These are phyloP conservation scores for Crotalus tigris DNA, from an alignment of 2,113 vertebrate genomes.

Conservation along the genomic window DNA sequence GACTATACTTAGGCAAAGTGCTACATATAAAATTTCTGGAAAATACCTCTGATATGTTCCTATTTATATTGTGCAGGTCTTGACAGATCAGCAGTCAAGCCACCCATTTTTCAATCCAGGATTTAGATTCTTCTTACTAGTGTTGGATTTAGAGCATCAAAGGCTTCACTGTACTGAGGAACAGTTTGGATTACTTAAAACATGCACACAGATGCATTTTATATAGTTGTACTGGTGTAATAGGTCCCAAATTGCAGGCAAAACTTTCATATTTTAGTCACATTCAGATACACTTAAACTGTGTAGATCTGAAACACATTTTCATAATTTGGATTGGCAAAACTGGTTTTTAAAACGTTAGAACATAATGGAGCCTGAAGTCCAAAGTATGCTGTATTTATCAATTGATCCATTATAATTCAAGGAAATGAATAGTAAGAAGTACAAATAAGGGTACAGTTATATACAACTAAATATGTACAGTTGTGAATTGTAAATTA, in stretches of 20 bases:
- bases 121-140: background rate
- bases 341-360: background rate
- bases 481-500: background rate
- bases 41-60: conserved; percentile 13
- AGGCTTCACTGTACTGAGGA: background rate
- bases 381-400: background rate
- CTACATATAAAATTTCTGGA: background rate
- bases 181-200: conserved; percentile 5
- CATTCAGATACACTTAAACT: conserved; percentile 11
- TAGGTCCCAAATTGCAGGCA: background rate
- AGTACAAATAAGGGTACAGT: background rate
- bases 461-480: background rate
- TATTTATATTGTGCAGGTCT: conserved; percentile 33
- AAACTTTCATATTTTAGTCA: background rate
- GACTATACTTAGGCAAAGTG: background rate
- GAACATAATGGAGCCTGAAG: background rate
- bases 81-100: conserved; percentile 7
- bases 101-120: background rate
- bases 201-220: background rate
- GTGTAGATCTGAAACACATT: background rate
- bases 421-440: background rate
- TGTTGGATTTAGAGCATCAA: conserved; percentile 29
- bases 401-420: background rate
- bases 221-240: conserved; percentile 1
- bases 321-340: conserved; percentile 7